A percentile compares a stretch with the other conserved stretches of the same genome.
phyloP scores from a whole-genome alignment of 2,888 invertebrate species.

The Hoplodrina blanda region DNA sequence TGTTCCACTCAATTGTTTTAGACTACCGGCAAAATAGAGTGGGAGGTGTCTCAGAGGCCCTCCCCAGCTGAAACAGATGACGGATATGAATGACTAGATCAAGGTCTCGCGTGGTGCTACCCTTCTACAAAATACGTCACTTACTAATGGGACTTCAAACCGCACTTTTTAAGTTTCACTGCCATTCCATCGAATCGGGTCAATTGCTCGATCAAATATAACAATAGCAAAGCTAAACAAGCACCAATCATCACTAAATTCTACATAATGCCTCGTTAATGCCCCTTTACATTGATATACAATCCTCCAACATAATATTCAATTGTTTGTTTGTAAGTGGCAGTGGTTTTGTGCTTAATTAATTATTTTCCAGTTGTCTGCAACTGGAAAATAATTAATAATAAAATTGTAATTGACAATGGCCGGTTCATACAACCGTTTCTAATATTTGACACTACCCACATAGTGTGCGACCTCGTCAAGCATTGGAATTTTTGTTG shows the following conservation, averaged over 20 bases:
- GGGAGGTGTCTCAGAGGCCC: background rate
- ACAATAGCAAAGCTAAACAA: background rate
- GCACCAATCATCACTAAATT: background rate
- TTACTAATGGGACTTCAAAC: no score
- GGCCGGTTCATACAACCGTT: no score
- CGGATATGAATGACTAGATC: background rate
- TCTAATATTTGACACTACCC: no score
- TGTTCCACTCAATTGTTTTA: slow-evolving; percentile 32
- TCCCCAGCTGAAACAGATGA: background rate
- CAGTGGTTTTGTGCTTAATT: no score
- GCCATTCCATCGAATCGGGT: no score
- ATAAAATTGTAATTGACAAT: no score
- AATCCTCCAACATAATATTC: no score
- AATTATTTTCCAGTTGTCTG: no score
- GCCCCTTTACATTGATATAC: background rate
- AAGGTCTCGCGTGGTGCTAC: background rate
- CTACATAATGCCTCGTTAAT: no score
- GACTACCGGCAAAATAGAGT: slow-evolving; percentile 13
- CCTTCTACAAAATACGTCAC: background rate
- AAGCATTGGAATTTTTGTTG: background rate
- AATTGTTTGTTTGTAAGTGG: slow-evolving; percentile 11
- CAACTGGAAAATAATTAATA: no score
- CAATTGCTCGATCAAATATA: background rate
- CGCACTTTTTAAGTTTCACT: no score
- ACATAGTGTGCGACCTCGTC: background rate